Base-by-base conservation (phyloP, 2,113 vertebrate genomes). In the Silurus glanis region DNA sequence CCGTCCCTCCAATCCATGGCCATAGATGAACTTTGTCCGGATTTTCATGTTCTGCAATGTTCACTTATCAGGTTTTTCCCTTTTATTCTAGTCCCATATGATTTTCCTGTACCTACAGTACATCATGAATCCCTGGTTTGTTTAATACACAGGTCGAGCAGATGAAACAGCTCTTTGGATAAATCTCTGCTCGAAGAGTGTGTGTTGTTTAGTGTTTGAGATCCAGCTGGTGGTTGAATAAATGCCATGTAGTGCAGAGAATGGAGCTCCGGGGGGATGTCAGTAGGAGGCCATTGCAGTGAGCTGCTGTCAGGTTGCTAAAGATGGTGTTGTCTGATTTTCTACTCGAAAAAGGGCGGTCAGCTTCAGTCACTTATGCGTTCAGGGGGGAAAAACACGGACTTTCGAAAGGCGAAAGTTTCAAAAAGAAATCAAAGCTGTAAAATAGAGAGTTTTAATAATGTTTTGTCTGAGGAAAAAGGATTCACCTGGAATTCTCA, bases 251-350 rank as follows among this genome's bases (percentile, higher is more conserved):
- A 23, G 53, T 14, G 82, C 67, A 83, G 82, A 59, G 28, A 55
- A 55, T 55, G 21, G 56, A 49, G 37, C 83, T 84, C 21, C 51
- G n/a, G 37, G 23, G 37, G 37, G 55, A 49, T 49, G 71, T 58
- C 69, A 61, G 67, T 47, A 74, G 56, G 69, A 75, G 55, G 83
- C 37, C 37, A 61, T 56, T n/a, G 82, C 55, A 74, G 67, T 72
- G 51, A 55, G 21, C n/a, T 49, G 19, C 53, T 75, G 83, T 84
- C 83, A 75, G 51, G 55, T 25, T 72, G 53, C 53, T 74, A 84
- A 84, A 61, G 67, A 84, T 74, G 55, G 67, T 45, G 69, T 5
- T 84, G 83, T 58, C 67, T 59, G 25, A 67, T 74, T 59, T 13
- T 74, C 53, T 28, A 45, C 47, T 51, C 62, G 37, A 62, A 1